Conservation (phyloP, 2,888 invertebrate species). For the Trachelus iudaicus region DNA sequence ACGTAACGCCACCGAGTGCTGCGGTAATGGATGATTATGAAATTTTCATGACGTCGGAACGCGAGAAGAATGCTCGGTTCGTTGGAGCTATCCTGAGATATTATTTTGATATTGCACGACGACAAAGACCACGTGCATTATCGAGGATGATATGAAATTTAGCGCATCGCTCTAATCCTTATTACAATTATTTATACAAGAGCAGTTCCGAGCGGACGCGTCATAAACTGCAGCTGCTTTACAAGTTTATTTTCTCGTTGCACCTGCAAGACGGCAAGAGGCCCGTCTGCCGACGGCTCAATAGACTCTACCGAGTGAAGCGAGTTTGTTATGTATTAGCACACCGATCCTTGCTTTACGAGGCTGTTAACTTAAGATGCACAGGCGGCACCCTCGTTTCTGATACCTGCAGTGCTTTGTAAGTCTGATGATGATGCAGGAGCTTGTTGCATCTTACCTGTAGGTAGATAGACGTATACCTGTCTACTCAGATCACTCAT, state of each 20-base stretch:
- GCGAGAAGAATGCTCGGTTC: background rate
- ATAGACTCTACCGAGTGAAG: background rate
- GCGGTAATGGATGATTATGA: background rate
- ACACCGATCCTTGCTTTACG: conserved; percentile 34
- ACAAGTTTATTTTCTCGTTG: conserved; percentile 24
- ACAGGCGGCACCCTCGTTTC: conserved; percentile 19
- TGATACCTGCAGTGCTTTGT: background rate
- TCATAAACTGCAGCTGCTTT: conserved; percentile 26
- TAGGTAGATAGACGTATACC: background rate
- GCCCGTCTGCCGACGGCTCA: background rate
- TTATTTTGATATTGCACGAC: background rate
- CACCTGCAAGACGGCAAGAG: conserved; percentile 11
- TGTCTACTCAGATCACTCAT: background rate
- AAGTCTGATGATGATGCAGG: background rate
- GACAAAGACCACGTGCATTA: background rate
- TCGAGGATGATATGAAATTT: background rate
- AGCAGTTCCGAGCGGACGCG: conserved; percentile 7
- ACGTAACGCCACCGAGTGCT: background rate
- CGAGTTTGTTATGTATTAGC: conserved; percentile 24
- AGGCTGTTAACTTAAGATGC: conserved; percentile 40
- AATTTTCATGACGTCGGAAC: background rate
- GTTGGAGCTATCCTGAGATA: background rate
- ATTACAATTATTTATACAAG: conserved; percentile 23
- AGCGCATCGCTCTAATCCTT: background rate
- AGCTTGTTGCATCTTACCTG: background rate